Evolutionary conservation across 2,888 invertebrate genomes (phyloP), one percentile per base, ranked within the genome.

Genomic region (Chrysopilus asiliformis): DNA sequence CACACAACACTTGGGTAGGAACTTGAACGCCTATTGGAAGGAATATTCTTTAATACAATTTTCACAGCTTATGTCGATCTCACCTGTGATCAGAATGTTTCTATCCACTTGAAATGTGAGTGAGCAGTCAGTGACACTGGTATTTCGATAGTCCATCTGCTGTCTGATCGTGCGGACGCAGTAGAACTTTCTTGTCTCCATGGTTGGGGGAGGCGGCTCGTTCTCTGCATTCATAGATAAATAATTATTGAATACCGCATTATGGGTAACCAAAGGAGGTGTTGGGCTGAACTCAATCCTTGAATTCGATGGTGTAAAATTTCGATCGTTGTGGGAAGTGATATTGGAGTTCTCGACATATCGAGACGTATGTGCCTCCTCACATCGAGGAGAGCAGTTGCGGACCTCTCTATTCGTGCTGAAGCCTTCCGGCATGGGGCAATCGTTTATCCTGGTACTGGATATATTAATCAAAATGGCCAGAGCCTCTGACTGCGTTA

Each of bases 401-500:
- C 7, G 65, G 4, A 26, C 30, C 6, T 49, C 48, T 9, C 64
- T 47, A 61, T 55, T 72, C 0, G 67, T 67, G 5, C 77, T 78
- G 60, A 84, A 84, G 0, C 79, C 80, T 14, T 69, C 68, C 0
- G 85, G 85, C 76, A 85, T 76, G 3, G 76, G 66, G 40, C 73
- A 71, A 34, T 76, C 74, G 8, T 71, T 69, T n/a, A 70, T 64
- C 32, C 68, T 71, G 15, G 75, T 72, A 14, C 80, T 80, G 14
- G 83, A 74, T 41, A 86, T 82, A 56, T 85, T 84, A 74, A 86
- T 83, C 2, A 87, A 66, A 38, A 87, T 78, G 1, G 81, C 74
- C 52, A 84, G 78, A 10, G 83, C 77, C 55, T 87, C 86, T 2
- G 80, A 70, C 57, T 83, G 77, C 1, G 76, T 70, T 17, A 87